Evolutionary conservation across 2,888 invertebrate genomes (phyloP).

Genomic region (Endomychus coccineus): DNA sequence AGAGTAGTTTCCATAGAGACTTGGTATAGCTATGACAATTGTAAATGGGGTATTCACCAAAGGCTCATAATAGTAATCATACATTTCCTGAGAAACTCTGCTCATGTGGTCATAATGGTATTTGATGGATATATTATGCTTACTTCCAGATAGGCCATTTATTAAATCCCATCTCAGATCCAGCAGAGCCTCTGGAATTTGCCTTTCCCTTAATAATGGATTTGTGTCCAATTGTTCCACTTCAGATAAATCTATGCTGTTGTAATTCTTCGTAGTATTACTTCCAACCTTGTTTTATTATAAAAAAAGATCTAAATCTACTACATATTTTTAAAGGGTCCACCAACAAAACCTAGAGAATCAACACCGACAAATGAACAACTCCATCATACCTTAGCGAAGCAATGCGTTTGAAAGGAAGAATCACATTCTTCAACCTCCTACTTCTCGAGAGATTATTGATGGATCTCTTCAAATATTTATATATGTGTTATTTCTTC

Average conservation of each 20-base stretch:
- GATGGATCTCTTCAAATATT: no score
- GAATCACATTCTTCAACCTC: no score
- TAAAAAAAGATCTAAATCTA: no score
- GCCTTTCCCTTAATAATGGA: constrained; percentile 54
- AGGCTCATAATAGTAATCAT: constrained; percentile 77
- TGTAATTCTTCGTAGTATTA: constrained; percentile 74
- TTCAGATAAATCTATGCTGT: constrained; percentile 92
- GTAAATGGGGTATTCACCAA: constrained; percentile 84
- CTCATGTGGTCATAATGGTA: constrained; percentile 81
- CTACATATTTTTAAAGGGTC: no score
- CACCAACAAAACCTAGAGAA: no score
- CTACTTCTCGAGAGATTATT: no score
- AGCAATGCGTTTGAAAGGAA: no score
- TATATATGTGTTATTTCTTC: no score
- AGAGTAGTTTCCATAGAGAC: constrained; percentile 69
- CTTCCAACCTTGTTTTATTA: constrained; percentile 32
- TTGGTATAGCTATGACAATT: constrained; percentile 76
- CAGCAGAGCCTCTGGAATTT: constrained; percentile 52
- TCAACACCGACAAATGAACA: no score
- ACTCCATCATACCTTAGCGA: no score
- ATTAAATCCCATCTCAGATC: constrained; percentile 64
- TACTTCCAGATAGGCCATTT: constrained; percentile 57
- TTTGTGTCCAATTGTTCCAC: constrained; percentile 78
- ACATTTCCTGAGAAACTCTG: constrained; percentile 69
- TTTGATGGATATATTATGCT: constrained; percentile 61